Evolutionary conservation across 2,888 invertebrate genomes (phyloP).

Genomic region (Darwinula stevensoni): DNA sequence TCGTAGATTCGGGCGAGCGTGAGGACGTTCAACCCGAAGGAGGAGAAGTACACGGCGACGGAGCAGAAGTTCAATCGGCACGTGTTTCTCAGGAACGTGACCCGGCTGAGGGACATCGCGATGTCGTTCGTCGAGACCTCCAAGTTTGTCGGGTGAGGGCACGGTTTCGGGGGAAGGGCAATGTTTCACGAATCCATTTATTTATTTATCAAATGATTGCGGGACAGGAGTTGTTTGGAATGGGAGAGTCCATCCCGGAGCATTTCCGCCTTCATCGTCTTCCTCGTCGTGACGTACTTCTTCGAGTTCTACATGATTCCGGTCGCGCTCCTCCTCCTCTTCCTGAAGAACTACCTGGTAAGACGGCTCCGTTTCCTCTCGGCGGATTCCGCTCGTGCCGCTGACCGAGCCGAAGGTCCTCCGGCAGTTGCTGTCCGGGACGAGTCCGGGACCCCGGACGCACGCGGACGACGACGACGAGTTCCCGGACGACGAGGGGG

Average conservation of each 20-base stretch:
- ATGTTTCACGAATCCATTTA: not conserved
- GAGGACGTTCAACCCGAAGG: slow-evolving; percentile 72
- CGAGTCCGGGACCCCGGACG: no score
- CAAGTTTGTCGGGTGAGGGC: slow-evolving; percentile 59
- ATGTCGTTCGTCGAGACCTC: slow-evolving; percentile 64
- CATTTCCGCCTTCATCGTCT: slow-evolving; percentile 46
- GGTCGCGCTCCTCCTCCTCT: slow-evolving; percentile 41
- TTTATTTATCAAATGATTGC: no score
- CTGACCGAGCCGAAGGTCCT: no score
- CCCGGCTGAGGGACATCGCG: slow-evolving; percentile 62
- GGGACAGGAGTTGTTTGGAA: slow-evolving; percentile 74
- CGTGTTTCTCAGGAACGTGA: slow-evolving; percentile 71
- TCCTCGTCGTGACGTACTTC: slow-evolving; percentile 65
- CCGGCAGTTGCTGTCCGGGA: no score
- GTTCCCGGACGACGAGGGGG: slow-evolving; percentile 30
- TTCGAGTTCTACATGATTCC: slow-evolving; percentile 92
- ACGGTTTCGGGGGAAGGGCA: not conserved
- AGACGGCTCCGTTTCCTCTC: slow-evolving; percentile 14
- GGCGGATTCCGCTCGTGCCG: no score
- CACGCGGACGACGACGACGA: slow-evolving; percentile 23
- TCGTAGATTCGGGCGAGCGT: slow-evolving; percentile 67
- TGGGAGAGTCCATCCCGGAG: slow-evolving; percentile 80
- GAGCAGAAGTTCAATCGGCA: slow-evolving; percentile 87
- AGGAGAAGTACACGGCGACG: slow-evolving; percentile 76
- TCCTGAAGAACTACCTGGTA: slow-evolving; percentile 39